Evolutionary conservation across 2,113 vertebrate species (phyloP), one percentile per base, ranked within the genome.

Genomic region (Sebastes schlegelii): DNA sequence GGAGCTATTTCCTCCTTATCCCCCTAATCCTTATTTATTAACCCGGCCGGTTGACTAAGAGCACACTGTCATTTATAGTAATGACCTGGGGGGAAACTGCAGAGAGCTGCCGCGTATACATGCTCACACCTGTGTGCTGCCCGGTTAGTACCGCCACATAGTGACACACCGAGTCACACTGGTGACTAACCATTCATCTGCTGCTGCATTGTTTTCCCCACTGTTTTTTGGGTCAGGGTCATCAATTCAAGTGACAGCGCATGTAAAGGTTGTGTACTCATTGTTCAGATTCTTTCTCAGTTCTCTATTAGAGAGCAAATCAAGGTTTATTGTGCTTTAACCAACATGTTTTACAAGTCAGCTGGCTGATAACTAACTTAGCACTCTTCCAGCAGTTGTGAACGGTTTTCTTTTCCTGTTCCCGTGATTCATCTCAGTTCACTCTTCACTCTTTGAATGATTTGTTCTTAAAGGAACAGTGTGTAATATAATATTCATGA

Each of bases 21-120:
- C 87, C 65, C 85, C 79, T 93, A 80, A 92, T 92, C 87, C 89
- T 85, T 91, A 85, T 92, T 92, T 91, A 91, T 92, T 91, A 91
- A 93, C 80, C 86, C n/a, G 80, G 70, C 88, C 57, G 77, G 69
- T 89, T 88, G 85, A 90, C 80, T 89, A 81, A 81, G 83, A 84
- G 82, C 71, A 74, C 77, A 45, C 88, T 87, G 78, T 91, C 80
- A 84, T 88, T 93, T 88, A 70, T 84, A 85, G 81, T 82, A 85
- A 86, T 88, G 74, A 88, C 86, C 82, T 21, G 52, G 60, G 81
- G 16, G 17, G 48, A 69, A 60, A 21, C 77, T 86, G 78, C 62
- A 80, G 75, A 46, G 71, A 65, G 75, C 62, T 48, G 73, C 34
- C 58, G 49, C 43, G 21, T 55, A 23, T 46, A 49, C 55, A 21